Evolutionary conservation across 2,113 vertebrate species (phyloP), one percentile per base, ranked within the genome.

Genomic region (Ptilonorhynchus violaceus): DNA sequence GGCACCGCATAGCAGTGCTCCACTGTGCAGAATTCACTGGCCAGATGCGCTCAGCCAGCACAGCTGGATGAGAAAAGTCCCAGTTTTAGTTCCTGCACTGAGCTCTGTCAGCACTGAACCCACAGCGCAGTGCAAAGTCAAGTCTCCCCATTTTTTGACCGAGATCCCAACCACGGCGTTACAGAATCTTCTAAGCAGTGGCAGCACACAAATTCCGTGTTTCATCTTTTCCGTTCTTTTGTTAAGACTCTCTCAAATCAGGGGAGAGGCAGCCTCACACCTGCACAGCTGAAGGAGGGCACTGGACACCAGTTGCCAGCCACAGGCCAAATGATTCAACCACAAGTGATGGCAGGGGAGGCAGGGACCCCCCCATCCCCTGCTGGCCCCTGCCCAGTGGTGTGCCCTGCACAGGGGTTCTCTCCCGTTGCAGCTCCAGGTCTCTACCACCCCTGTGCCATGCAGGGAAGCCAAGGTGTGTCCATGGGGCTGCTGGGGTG

Each of bases 391-490:
- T 68, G 70, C 74, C 75, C 74, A 35, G 42, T 2, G 35, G 10
- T 13, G 22, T 44, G 33, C 20, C 47, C 60, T 47, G 47, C 50
- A 44, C 2, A 44, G 53, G 33, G 14, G 17, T 42, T 55, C 62
- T 64, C 33, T n/a, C 50, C 69, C 1, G 0, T 9, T 53, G 81
- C 42, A 2, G 1, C 24, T 52, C 74, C 11, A 74, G 76, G 31
- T 56, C 20, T 56, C 44, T 8, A 1, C 35, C 23, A 64, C 7
- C 27, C 62, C 19, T 0, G 4, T 59, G 74, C 49, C 75, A 49
- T 1, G 4, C 11, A 42, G 35, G 24, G 50, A 84, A 77, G 30
- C 44, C 75, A 67, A 2, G 0, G 0, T 8, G 50, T 67, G 70
- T 42, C 79, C 75, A 35, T 3, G 37, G 49, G 52, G n/a, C 47